Evolutionary conservation across 2,888 invertebrate genomes (phyloP), one percentile per base, ranked within the genome.

Genomic region (Choreutis nemorana): DNA sequence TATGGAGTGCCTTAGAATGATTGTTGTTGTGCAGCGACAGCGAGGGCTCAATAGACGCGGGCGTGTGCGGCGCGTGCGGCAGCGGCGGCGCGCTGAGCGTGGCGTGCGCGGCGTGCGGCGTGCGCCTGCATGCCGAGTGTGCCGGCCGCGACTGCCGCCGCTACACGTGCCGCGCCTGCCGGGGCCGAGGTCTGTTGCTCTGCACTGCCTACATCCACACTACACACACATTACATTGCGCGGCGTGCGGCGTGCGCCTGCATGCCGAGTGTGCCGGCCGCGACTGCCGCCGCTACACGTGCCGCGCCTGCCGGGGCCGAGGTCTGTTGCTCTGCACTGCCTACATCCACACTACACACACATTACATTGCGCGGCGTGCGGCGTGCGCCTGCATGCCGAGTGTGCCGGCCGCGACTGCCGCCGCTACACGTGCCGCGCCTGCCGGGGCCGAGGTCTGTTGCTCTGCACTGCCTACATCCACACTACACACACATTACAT

Each of bases 81-180:
- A 82, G 81, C 40, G 86, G 84, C 33, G 90, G 90, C 2, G 79
- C 83, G 30, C 71, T 90, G 26, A 78, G 85, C 6, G 72, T 68
- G 13, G 10, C 34, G 32, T 91, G 91, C 51, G 79, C 81, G 28
- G 60, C 65, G 10, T 91, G 91, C 65, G 57, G 66, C 2, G 67
- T 70, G 29, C 70, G 82, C 38, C 90, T 82, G 65, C 94, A 94
- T 64, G 65, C 86, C 28, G 88, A 90, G 59, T 94, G 94, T 62
- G 64, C 60, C 23, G 31, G 40, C 40, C 65, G 77, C 48, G 49
- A 63, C 45, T 71, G 73, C 41, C 55, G 65, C 55, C 67, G 81
- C 41, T 77, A 81, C 70, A 67, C 66, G 53, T 84, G 85, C 59
- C 72, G 70, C 43, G 61, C 61, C 46, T 84, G 84, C 49, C 73